Evolutionary conservation across 2,797 vertebrate genomes (phyloP).

Genomic region (Cryptoblepharus egeriae): DNA sequence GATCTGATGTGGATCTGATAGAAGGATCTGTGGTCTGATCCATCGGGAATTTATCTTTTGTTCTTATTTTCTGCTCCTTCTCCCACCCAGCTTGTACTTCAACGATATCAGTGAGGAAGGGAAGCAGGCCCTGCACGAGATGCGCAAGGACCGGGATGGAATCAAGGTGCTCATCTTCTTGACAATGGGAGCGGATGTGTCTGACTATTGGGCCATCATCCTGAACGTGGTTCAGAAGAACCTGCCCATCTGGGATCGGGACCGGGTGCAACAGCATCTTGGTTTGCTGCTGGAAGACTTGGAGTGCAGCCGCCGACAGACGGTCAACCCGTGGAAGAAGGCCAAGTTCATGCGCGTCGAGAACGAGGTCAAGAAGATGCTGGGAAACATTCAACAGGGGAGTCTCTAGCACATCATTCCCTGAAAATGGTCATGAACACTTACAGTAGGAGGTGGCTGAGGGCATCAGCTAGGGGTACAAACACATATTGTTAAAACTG

Average conservation of each 20-base stretch:
- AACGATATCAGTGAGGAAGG: slow-evolving; percentile 90
- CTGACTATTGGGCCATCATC: slow-evolving; percentile 90
- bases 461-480: no score
- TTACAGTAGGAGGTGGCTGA: accelerated
- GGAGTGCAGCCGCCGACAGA: slow-evolving; percentile 88
- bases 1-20: no score
- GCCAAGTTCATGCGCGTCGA: slow-evolving; percentile 89
- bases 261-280: slow-evolving; percentile 85
- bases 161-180: slow-evolving; percentile 89
- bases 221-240: slow-evolving; percentile 87
- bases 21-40: no score
- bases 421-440: not conserved
- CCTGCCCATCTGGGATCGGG: slow-evolving; percentile 86
- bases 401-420: slow-evolving; percentile 20
- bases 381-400: slow-evolving; percentile 80
- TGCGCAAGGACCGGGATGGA: slow-evolving; percentile 65
- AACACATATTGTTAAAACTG: not conserved
- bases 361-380: slow-evolving; percentile 82
- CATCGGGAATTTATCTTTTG: no score
- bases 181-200: slow-evolving; percentile 88
- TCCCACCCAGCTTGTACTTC: slow-evolving; percentile 87
- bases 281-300: slow-evolving; percentile 88
- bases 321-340: slow-evolving; percentile 88
- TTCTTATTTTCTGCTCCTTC: not conserved
- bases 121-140: slow-evolving; percentile 82